phyloP scores from a whole-genome alignment of 2,888 invertebrate species.

The Amblyjoppa fuscipennis region DNA sequence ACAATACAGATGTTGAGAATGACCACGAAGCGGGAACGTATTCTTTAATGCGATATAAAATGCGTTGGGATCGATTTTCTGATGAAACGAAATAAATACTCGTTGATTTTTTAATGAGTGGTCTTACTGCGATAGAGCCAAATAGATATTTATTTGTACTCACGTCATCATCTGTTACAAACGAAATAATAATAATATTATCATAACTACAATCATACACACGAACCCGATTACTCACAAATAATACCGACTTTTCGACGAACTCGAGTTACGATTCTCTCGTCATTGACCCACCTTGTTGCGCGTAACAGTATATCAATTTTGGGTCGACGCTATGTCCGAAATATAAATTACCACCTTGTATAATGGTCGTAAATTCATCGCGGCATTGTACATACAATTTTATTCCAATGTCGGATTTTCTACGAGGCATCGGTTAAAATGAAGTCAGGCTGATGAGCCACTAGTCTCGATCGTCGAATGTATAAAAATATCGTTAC shows the following conservation, averaged over 20 bases:
- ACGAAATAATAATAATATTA: no score
- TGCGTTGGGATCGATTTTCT: no score
- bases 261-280: not conserved
- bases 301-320: constrained; percentile 55
- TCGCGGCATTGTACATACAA: not conserved
- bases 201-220: no score
- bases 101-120: no score
- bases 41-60: constrained; percentile 15
- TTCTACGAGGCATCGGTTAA: not conserved
- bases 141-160: no score
- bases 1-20: not conserved
- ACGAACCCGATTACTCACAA: not conserved
- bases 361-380: constrained; percentile 49
- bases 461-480: not conserved
- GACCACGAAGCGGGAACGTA: not conserved
- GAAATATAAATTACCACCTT: constrained; percentile 60
- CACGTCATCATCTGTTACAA: no score
- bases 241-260: not conserved
- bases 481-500: not conserved
- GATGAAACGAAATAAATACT: no score
- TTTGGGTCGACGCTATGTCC: constrained; percentile 57
- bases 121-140: no score
- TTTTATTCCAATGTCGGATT: no score
- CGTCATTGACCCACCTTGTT: constrained; percentile 57
- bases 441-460: not conserved